A percentile compares a stretch with the other conserved stretches of the same genome.
These are phyloP conservation scores for Anastrepha ludens DNA, from an alignment of 1,140 invertebrate species.

Conservation along the genomic window DNA sequence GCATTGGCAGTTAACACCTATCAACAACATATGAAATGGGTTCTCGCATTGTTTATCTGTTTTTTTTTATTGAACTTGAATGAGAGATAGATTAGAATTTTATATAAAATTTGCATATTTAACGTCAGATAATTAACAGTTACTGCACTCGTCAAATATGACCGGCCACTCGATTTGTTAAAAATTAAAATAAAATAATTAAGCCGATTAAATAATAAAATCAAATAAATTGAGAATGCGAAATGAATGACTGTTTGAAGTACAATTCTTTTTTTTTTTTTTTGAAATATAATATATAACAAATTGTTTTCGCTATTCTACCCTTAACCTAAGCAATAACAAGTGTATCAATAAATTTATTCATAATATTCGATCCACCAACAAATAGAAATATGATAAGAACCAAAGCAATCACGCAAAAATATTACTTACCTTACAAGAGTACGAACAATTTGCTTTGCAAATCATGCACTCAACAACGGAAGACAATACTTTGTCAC, in stretches of 20 bases:
- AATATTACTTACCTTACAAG: constrained; percentile 36
- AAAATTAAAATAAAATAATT: neutral
- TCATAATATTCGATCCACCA: constrained; percentile 3
- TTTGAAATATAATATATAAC: neutral
- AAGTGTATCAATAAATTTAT: constrained; percentile 45
- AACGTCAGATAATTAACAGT: no score
- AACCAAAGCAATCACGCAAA: constrained; percentile 22
- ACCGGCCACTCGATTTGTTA: no score
- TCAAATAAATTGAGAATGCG: neutral
- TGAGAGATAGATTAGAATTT: no score
- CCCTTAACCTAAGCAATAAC: neutral
- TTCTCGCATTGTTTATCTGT: no score
- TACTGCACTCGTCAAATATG: no score
- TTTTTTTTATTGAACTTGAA: no score
- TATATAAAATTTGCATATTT: no score
- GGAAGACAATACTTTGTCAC: constrained; percentile 38
- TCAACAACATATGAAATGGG: no score
- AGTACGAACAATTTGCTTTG: constrained; percentile 52
- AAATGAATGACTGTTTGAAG: neutral
- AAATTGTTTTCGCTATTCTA: neutral
- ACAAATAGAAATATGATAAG: constrained; percentile 42
- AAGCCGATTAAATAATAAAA: neutral
- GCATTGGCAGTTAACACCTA: no score
- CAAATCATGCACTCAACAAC: constrained; percentile 54
- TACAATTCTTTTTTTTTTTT: neutral